Conservation (phyloP, 2,113 vertebrate species). For the Triplophysa rosa region DNA sequence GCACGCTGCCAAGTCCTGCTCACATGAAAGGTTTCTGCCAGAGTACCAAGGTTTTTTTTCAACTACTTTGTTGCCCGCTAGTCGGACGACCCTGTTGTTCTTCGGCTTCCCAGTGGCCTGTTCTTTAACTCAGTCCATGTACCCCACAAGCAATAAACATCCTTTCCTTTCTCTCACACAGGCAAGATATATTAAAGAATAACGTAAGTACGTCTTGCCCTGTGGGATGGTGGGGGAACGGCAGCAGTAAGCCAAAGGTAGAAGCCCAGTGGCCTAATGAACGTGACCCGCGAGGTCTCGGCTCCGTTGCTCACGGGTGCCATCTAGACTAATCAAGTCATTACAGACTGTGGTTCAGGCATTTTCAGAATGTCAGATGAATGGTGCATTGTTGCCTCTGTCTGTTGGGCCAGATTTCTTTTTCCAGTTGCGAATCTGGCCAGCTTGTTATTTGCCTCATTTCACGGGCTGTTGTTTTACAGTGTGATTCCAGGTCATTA, state of each 20-base stretch:
- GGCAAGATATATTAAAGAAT: slow-evolving; percentile 89
- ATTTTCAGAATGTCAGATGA: neutral
- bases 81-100: slow-evolving; percentile 47
- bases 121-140: slow-evolving; percentile 73
- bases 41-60: slow-evolving; percentile 7
- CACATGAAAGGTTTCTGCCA: slow-evolving; percentile 53
- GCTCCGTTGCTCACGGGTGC: slow-evolving; percentile 88
- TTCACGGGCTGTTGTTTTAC: slow-evolving; percentile 79
- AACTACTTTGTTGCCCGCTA: slow-evolving; percentile 35
- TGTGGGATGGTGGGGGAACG: slow-evolving; percentile 81
- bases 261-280: slow-evolving; percentile 88
- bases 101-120: slow-evolving; percentile 59
- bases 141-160: slow-evolving; percentile 74
- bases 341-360: slow-evolving; percentile 79
- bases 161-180: slow-evolving; percentile 81
- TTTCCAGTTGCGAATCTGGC: slow-evolving; percentile 40
- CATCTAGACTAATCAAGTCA: slow-evolving; percentile 87
- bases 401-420: slow-evolving; percentile 5
- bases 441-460: slow-evolving; percentile 79
- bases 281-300: slow-evolving; percentile 84
- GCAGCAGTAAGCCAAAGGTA: slow-evolving; percentile 86
- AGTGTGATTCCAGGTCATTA: slow-evolving; percentile 81
- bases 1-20: slow-evolving; percentile 65
- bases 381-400: neutral
- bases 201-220: slow-evolving; percentile 83